These are phyloP conservation scores for Campoplex nolae DNA, from an alignment of 2,888 invertebrate species.

Conservation along the genomic window DNA sequence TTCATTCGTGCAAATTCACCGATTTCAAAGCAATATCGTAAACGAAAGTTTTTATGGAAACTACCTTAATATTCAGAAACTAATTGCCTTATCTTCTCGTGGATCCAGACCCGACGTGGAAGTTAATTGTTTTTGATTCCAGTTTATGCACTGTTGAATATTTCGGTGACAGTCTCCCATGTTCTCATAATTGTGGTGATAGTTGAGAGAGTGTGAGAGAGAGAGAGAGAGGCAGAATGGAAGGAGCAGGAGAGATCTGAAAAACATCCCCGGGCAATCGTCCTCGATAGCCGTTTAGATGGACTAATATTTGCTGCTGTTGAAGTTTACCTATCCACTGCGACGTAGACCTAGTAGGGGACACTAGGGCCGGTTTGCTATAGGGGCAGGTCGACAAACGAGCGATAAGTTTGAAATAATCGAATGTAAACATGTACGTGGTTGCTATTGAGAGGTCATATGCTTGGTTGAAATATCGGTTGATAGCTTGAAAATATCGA, in stretches of 20 bases:
- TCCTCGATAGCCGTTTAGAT: constrained; percentile 55
- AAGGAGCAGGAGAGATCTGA: constrained; percentile 13
- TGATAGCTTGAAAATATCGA: not conserved
- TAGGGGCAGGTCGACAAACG: not conserved
- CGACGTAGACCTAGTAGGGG: not conserved
- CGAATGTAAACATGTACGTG: not conserved
- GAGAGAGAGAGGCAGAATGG: too few relatives aligned
- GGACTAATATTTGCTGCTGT: constrained; percentile 57
- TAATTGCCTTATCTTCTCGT: not conserved
- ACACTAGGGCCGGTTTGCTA: constrained; percentile 9
- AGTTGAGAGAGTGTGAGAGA: not conserved
- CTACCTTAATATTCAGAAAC: not conserved
- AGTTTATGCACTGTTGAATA: not conserved
- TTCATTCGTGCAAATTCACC: too few relatives aligned
- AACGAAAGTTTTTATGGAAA: not conserved
- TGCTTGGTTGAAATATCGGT: not conserved
- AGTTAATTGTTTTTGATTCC: not conserved
- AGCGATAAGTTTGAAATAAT: constrained; percentile 52
- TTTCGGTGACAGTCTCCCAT: not conserved
- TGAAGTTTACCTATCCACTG: constrained; percentile 36
- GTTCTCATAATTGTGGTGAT: not conserved
- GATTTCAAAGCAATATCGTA: not conserved
- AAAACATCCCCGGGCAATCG: constrained; percentile 9
- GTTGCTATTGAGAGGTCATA: not conserved
- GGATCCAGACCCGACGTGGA: not conserved